Evolutionary conservation across 2,888 invertebrate species (phyloP), one percentile per base, ranked within the genome.

Genomic region (Aspidapion aeneum): DNA sequence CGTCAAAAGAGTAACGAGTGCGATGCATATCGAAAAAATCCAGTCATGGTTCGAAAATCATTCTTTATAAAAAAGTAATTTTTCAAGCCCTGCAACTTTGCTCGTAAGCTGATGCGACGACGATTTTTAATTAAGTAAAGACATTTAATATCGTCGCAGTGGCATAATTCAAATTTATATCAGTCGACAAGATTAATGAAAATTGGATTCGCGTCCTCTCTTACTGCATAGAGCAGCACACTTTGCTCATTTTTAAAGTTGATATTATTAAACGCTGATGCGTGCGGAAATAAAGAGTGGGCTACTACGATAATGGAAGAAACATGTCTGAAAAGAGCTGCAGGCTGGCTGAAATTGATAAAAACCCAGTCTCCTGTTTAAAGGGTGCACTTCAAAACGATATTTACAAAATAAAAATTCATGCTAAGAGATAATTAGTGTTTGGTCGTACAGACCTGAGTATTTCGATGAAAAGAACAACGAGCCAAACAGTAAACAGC

Each of bases 251-350:
- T 69, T 69, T 69, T 64, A 67, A 68, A 69, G 66, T 66, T 68
- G n/a, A n/a, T 35, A 68, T 68, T 68, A 68, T 64, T 65, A 69
- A 69, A 66, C 62, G 68, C 68, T 63, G 61, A 66, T 66, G 65
- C 66, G 66, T 65, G 69, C 66, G 57, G 61, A 62, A 66, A 61
- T 21, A 22, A 58, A 67, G 65, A 63, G 3, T 35, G 35, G 5
- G 35, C 35, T 3, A 35, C 35, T 3, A 35, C 12, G 35, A 35
- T 35, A 12, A n/a, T n/a, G n/a, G n/a, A n/a, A n/a, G n/a, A n/a
- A n/a, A n/a, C n/a, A n/a, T n/a, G n/a, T n/a, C n/a, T n/a, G n/a
- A n/a, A n/a, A n/a, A n/a, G n/a, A n/a, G n/a, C n/a, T n/a, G n/a
- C n/a, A n/a, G n/a, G n/a, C n/a, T n/a, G n/a, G n/a, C n/a, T n/a